Percentiles rank a stretch among this genome's conserved stretches.
Conservation (phyloP, 2,888 invertebrate genomes). For the Oscheius sp. region DNA sequence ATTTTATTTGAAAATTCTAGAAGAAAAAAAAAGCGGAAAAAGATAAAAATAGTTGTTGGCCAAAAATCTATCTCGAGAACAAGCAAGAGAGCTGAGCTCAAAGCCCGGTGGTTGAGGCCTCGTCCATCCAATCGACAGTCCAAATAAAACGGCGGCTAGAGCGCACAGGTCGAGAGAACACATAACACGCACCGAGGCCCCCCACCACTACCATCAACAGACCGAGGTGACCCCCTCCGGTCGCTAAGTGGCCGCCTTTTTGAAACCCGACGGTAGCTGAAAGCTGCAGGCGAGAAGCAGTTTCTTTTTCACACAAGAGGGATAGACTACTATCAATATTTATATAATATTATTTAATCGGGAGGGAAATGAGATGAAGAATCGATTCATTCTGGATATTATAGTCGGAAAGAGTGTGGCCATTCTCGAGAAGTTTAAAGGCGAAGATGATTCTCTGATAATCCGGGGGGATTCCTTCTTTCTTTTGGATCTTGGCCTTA, state of each 20-base stretch:
- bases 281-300: background rate
- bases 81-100: background rate
- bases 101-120: background rate
- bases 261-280: too few relatives aligned
- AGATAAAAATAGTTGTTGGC: background rate
- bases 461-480: too few relatives aligned
- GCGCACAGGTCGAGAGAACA: conserved; percentile 14
- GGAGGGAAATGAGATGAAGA: too few relatives aligned
- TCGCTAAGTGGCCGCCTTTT: conserved; percentile 10
- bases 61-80: background rate
- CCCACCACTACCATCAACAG: too few relatives aligned
- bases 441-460: too few relatives aligned
- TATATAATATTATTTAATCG: too few relatives aligned
- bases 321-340: too few relatives aligned
- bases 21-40: background rate
- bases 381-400: too few relatives aligned
- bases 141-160: conserved; percentile 21
- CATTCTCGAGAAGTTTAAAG: too few relatives aligned
- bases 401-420: too few relatives aligned
- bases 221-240: background rate
- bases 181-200: conserved; percentile 21
- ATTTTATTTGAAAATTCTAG: background rate
- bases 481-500: too few relatives aligned
- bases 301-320: too few relatives aligned
- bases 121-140: conserved; percentile 26